phyloP scores from a whole-genome alignment of 2,797 vertebrate species.

The Onychomys leucogaster region DNA sequence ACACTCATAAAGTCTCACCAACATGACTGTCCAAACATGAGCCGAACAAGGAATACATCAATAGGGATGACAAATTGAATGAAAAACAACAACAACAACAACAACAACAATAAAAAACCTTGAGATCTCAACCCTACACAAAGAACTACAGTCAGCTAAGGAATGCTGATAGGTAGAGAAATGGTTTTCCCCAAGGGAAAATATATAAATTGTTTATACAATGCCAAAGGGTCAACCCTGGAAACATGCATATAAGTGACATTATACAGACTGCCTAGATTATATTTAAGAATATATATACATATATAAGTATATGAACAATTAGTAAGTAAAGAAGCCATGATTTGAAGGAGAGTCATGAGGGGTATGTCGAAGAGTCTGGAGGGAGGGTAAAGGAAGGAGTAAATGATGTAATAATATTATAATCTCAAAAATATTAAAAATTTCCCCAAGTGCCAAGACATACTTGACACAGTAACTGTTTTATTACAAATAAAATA shows the following conservation, averaged over 20 bases:
- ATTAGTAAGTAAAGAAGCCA: not conserved
- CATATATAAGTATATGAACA: not conserved
- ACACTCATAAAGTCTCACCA: not conserved
- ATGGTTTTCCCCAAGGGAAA: not conserved
- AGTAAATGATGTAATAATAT: not conserved
- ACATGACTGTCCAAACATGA: not conserved
- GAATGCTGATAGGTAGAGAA: not conserved
- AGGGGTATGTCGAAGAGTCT: not conserved
- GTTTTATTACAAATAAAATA: not conserved
- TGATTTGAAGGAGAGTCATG: not conserved
- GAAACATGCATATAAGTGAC: not conserved
- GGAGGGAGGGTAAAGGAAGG: not conserved
- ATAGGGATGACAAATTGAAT: not conserved
- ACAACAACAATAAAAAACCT: no score
- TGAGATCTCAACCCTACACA: not conserved
- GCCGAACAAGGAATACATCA: not conserved
- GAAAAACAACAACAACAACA: no score
- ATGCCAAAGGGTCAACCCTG: not conserved
- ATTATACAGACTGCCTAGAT: not conserved
- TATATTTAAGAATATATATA: not conserved
- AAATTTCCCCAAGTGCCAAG: not conserved
- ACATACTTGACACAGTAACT: not conserved
- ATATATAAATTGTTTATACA: not conserved
- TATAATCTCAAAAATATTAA: not conserved
- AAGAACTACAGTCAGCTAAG: not conserved